These are phyloP conservation scores for Acleris literana DNA, from an alignment of 2,888 invertebrate genomes.

Conservation along the genomic window DNA sequence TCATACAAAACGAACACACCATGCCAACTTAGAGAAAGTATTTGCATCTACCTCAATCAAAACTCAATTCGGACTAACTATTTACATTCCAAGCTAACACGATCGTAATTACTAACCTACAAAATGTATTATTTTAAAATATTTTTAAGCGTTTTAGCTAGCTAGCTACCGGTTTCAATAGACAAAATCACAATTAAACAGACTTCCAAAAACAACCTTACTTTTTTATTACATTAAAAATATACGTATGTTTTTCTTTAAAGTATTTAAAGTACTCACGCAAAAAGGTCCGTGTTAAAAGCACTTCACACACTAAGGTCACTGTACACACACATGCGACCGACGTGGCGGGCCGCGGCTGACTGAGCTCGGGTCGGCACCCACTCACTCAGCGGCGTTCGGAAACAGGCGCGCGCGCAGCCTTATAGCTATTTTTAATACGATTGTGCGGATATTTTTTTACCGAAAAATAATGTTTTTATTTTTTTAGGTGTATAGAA, in stretches of 20 bases:
- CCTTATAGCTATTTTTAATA: no score
- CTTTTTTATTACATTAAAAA: no score
- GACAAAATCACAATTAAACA: neutral
- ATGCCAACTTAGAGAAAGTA: conserved; percentile 28
- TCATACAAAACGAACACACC: conserved; percentile 4
- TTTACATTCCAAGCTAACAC: neutral
- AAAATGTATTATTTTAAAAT: neutral
- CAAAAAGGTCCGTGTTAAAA: conserved; percentile 27
- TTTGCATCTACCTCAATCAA: conserved; percentile 28
- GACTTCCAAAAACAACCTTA: no score
- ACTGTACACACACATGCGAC: conserved; percentile 40
- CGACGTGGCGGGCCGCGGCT: conserved; percentile 62
- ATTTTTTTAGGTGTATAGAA: no score
- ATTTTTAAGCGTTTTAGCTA: conserved; percentile 14
- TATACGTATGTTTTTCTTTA: neutral
- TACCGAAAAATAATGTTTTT: no score
- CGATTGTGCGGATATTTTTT: no score
- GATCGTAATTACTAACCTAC: neutral
- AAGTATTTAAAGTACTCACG: conserved; percentile 25
- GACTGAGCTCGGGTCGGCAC: conserved; percentile 51
- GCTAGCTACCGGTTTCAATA: conserved; percentile 28
- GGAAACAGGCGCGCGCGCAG: conserved; percentile 39
- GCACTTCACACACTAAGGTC: conserved; percentile 33
- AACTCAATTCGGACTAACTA: conserved; percentile 14
- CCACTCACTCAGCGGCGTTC: conserved; percentile 48